These are phyloP conservation scores for Lasioglossum oenotherae DNA, from an alignment of 2,888 invertebrate genomes.

Conservation along the genomic window DNA sequence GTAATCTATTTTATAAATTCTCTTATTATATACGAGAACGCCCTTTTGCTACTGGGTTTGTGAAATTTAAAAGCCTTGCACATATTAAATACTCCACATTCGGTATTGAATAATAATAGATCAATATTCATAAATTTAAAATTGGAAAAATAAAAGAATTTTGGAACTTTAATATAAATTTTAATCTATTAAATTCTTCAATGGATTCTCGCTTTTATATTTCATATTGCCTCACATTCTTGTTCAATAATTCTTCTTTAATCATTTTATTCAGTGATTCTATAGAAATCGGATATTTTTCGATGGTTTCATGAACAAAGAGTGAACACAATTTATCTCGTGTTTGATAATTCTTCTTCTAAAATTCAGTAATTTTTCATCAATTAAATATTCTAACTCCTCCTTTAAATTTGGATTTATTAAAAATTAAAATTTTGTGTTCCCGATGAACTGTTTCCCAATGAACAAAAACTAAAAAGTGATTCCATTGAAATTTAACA, in stretches of 20 bases:
- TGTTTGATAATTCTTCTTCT: not conserved
- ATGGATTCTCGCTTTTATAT: not conserved
- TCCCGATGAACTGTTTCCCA: too few relatives aligned
- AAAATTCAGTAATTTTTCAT: not conserved
- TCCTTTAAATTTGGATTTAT: too few relatives aligned
- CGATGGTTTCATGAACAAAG: not conserved
- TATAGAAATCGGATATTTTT: not conserved
- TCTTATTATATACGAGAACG: not conserved
- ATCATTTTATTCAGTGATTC: not conserved
- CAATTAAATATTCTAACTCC: not conserved
- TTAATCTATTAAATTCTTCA: not conserved
- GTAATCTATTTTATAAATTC: constrained; percentile 2
- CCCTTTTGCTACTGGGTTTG: not conserved
- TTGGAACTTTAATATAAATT: not conserved
- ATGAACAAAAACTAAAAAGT: too few relatives aligned
- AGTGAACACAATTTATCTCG: not conserved
- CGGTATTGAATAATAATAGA: not conserved
- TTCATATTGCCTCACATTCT: not conserved
- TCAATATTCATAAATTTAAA: not conserved
- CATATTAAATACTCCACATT: not conserved
- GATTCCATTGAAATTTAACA: not conserved
- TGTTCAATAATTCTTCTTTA: not conserved
- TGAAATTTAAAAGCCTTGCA: not conserved
- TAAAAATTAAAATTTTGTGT: too few relatives aligned
- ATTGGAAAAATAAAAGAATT: not conserved